phyloP scores from a whole-genome alignment of 2,888 invertebrate species.

The Bursaphelenchus okinawaensis region DNA sequence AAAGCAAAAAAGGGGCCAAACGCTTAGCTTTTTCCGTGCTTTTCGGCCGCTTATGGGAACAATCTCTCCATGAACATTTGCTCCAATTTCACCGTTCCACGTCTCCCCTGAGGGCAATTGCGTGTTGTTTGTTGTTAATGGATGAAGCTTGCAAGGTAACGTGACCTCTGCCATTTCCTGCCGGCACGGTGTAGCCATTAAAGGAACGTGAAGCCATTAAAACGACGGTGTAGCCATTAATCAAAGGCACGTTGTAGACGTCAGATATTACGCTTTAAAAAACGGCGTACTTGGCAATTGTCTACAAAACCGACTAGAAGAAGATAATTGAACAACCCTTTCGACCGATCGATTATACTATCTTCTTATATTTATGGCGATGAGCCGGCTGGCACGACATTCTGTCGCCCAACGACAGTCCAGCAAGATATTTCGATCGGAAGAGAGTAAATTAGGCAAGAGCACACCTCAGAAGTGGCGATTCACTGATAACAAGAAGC shows the following conservation, averaged over 20 bases:
- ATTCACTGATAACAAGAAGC: background rate
- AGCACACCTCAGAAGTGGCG: constrained; percentile 1
- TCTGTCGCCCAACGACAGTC: background rate
- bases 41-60: background rate
- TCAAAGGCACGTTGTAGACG: too few relatives aligned
- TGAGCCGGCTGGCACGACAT: background rate
- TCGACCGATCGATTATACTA: too few relatives aligned
- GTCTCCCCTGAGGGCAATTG: background rate
- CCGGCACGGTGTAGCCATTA: too few relatives aligned
- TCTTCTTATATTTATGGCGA: background rate
- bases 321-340: too few relatives aligned
- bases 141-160: background rate
- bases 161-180: background rate
- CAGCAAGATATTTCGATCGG: background rate
- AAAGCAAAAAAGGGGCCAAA: background rate
- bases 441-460: background rate
- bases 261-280: too few relatives aligned
- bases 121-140: background rate
- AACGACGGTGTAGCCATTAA: too few relatives aligned
- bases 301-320: too few relatives aligned
- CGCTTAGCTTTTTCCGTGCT: background rate
- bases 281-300: too few relatives aligned
- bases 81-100: background rate
- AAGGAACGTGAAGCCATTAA: too few relatives aligned
- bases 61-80: background rate